phyloP scores from a whole-genome alignment of 2,797 vertebrate species.

The Fringilla coelebs region DNA sequence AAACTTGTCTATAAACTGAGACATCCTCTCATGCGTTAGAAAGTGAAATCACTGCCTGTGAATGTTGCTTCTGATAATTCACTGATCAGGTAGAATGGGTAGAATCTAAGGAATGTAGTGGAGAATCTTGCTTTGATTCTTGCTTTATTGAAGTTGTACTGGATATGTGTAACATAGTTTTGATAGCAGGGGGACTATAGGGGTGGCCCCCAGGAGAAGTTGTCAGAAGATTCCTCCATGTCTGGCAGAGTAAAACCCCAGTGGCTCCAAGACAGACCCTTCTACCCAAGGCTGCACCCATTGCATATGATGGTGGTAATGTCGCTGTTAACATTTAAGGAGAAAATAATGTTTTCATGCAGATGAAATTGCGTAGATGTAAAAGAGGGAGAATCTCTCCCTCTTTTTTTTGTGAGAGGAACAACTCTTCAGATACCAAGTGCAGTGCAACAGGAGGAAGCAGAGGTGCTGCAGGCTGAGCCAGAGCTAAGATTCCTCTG shows the following conservation, averaged over 20 bases:
- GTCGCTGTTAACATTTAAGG: background rate
- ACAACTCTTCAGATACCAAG: background rate
- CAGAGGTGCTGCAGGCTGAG: background rate
- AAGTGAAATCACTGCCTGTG: background rate
- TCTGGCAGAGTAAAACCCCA: background rate
- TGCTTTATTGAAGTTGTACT: background rate
- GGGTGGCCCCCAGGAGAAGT: rapidly evolving
- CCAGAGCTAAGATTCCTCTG: background rate
- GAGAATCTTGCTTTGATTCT: background rate
- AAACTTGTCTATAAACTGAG: background rate
- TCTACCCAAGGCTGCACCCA: background rate
- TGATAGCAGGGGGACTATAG: no score
- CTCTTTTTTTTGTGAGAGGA: no score
- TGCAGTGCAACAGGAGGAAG: background rate
- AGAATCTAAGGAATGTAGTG: background rate
- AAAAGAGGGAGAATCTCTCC: no score
- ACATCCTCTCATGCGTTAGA: background rate
- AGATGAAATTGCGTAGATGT: background rate
- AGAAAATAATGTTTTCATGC: background rate
- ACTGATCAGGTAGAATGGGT: background rate
- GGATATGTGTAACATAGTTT: background rate
- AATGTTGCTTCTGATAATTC: background rate
- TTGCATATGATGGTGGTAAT: background rate
- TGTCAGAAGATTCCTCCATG: background rate
- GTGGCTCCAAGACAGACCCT: background rate